Evolutionary conservation across 1,140 invertebrate genomes (phyloP).

Genomic region (Octopus sinensis): DNA sequence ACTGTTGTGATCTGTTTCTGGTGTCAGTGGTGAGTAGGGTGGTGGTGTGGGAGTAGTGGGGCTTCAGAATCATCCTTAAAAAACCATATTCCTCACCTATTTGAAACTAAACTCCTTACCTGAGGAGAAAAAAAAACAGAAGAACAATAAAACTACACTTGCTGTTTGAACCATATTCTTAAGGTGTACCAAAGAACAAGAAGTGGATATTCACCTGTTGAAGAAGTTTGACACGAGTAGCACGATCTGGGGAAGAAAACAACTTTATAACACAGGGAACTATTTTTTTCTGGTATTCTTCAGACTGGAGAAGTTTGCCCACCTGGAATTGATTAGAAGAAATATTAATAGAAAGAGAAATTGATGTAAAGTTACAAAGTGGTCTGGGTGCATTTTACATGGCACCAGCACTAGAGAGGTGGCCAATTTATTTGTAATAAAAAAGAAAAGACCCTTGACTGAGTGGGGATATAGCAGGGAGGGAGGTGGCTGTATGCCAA

Average conservation of each 20-base stretch:
- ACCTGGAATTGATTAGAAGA: constrained; percentile 63
- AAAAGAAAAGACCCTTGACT: neutral
- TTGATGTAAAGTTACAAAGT: constrained; percentile 7
- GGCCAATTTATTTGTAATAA: no score
- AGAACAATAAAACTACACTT: no score
- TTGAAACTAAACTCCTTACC: no score
- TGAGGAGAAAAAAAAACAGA: no score
- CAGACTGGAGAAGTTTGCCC: constrained; percentile 79
- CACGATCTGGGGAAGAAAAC: constrained; percentile 91
- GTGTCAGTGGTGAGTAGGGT: no score
- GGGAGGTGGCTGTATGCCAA: neutral
- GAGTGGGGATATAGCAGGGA: neutral
- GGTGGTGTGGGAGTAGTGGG: no score
- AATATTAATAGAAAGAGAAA: constrained; percentile 42
- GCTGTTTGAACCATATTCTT: no score
- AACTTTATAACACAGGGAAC: constrained; percentile 96
- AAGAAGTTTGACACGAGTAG: constrained; percentile 85
- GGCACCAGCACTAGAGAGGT: neutral
- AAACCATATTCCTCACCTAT: no score
- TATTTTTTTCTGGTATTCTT: constrained; percentile 93
- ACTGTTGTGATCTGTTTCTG: no score
- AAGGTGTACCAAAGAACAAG: no score
- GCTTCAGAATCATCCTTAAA: no score
- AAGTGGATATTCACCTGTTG: constrained; percentile 67
- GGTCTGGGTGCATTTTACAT: neutral